phyloP scores from a whole-genome alignment of 1,140 invertebrate species.

The Nasonia vitripennis region DNA sequence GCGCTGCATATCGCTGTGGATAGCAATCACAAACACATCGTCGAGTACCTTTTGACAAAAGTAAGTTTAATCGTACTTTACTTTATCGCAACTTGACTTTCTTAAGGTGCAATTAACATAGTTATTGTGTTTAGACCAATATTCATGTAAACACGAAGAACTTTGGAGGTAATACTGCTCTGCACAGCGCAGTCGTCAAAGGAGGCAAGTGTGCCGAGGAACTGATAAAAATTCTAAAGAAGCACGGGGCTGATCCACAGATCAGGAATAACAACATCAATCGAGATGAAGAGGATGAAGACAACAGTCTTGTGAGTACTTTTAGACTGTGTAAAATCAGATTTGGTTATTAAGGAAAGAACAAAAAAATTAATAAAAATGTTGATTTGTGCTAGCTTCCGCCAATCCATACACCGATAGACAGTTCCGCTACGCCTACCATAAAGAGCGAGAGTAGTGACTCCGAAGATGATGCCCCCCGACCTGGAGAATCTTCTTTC shows the following conservation, averaged over 20 bases:
- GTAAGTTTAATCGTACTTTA: slow-evolving; percentile 51
- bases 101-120: slow-evolving; percentile 21
- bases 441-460: slow-evolving; percentile 54
- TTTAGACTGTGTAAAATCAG: background rate
- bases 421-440: slow-evolving; percentile 15
- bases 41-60: slow-evolving; percentile 74
- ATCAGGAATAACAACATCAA: slow-evolving; percentile 61
- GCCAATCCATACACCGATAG: background rate
- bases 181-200: slow-evolving; percentile 67
- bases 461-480: slow-evolving; percentile 54
- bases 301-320: slow-evolving; percentile 3
- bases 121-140: slow-evolving; percentile 60
- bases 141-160: slow-evolving; percentile 68
- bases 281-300: slow-evolving; percentile 30
- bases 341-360: background rate
- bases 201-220: slow-evolving; percentile 62
- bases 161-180: slow-evolving; percentile 68
- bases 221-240: slow-evolving; percentile 63
- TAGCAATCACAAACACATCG: slow-evolving; percentile 70
- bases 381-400: background rate
- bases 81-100: background rate
- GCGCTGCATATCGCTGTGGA: slow-evolving; percentile 78
- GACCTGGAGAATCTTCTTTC: slow-evolving; percentile 63
- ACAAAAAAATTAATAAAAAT: background rate
- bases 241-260: slow-evolving; percentile 64